Evolutionary conservation across 2,113 vertebrate genomes (phyloP), one percentile per base, ranked within the genome.

Genomic region (Clupea harengus): DNA sequence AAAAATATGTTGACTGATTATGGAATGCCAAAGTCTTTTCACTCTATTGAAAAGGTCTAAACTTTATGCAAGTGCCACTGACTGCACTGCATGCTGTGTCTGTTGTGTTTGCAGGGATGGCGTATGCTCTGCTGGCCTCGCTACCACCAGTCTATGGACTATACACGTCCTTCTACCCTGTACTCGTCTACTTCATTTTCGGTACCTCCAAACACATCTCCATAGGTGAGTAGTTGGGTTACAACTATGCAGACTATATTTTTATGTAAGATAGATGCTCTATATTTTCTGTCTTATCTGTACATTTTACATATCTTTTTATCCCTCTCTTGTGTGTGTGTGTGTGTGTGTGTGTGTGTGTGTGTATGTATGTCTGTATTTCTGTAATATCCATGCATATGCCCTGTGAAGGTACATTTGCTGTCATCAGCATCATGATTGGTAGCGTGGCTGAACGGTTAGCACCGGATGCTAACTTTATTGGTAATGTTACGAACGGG

Each of bases 131-230:
- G 57, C 93, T 99, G 91, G 97, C 98, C 0, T 97, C 97, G 25
- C 88, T 99, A 47, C 96, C 96, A 0, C 96, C 97, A 0, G 96
- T 98, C 88, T 96, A 90, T 0, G 98, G 98, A 18, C 96, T 99
- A 86, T 99, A 99, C 87, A 96, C 97, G 1, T 96, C 98, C 47
- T 95, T 99, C 86, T 99, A 95, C 89, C 98, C 98, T 0, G 96
- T 98, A 49, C 94, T 99, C 64, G 57, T 98, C 82, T 99, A 99
- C 90, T 96, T 96, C 92, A 94, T 99, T 89, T 99, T 99, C 0
- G 98, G 97, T 10, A 99, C 98, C 0, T 99, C 98, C 47, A 96
- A 95, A 85, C 98, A 99, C 93, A 95, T 98, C 91, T 99, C 98
- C 0, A 90, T 99, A 89, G 98, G 98, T 98, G 86, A 96, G 96